A percentile compares a stretch with the other conserved stretches of the same genome.
Conservation (phyloP, 2,797 vertebrate genomes). For the Pseudopleuronectes americanus region DNA sequence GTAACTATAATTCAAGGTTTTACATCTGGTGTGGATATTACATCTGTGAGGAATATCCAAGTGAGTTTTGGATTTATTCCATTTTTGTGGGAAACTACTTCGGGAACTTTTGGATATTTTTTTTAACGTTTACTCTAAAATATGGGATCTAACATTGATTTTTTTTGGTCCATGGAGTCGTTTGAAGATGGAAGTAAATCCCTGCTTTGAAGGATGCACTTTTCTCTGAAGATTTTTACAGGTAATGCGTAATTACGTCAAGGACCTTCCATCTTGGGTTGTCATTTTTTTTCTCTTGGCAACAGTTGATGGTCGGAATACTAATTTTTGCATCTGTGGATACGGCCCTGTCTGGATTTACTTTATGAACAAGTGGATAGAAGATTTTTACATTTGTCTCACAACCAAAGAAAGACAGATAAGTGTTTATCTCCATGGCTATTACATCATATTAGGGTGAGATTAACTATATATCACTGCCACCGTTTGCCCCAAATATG, state of each 20-base stretch:
- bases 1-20: slow-evolving; percentile 81
- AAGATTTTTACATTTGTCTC: slow-evolving; percentile 46
- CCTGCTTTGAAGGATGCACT: slow-evolving; percentile 72
- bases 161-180: slow-evolving; percentile 63
- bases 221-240: slow-evolving; percentile 56
- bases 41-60: slow-evolving; percentile 83
- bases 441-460: slow-evolving; percentile 44
- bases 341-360: slow-evolving; percentile 79
- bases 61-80: slow-evolving; percentile 84
- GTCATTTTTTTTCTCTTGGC: slow-evolving; percentile 42
- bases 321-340: slow-evolving; percentile 74
- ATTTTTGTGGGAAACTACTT: slow-evolving; percentile 76
- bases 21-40: slow-evolving; percentile 85
- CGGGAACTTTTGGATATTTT: slow-evolving; percentile 81
- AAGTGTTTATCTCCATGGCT: slow-evolving; percentile 25
- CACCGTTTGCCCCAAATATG: slow-evolving; percentile 35
- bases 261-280: slow-evolving; percentile 54
- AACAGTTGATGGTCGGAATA: slow-evolving; percentile 74
- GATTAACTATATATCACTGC: slow-evolving; percentile 19
- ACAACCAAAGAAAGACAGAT: slow-evolving; percentile 37
- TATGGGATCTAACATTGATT: slow-evolving; percentile 77
- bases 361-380: slow-evolving; percentile 58
- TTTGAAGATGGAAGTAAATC: slow-evolving; percentile 80
- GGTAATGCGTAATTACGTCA: slow-evolving; percentile 45
- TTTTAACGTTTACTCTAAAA: slow-evolving; percentile 55